Evolutionary conservation across 2,113 vertebrate genomes (phyloP), one percentile per base, ranked within the genome.

Genomic region (Cebidichthys violaceus): DNA sequence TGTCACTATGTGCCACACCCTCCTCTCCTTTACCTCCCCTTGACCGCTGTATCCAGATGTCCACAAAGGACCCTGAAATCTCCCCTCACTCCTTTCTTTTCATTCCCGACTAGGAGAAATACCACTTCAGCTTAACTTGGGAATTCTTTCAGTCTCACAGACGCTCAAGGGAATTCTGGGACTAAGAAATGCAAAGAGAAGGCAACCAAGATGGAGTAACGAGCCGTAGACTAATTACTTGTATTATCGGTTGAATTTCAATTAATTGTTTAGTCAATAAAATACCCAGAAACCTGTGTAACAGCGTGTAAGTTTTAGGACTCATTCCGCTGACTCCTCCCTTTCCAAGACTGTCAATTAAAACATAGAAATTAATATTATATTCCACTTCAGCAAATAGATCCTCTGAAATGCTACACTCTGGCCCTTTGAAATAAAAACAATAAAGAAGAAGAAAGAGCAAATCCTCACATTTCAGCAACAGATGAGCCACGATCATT

Each of bases 11-110:
- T 60, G 65, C 71, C 77, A 71, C 90, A 65, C 90, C 88, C 84
- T 54, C 39, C 68, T 24, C 35, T 68, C 37, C 43, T 72, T 29
- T 74, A 76, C 78, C 54, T 7, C 24, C 55, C 79, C 62, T 4
- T n/a, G 60, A 65, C 52, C 70, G 27, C 47, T 35, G 27, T 24
- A 70, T 84, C 87, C 90, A 92, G 91, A 94, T 91, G 93, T 92
- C 50, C 78, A 47, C 24, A 79, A 80, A 79, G 71, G 66, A 81
- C 39, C 59, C 73, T n/a, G 2, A 77, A 39, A 50, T 71, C 72
- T 68, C 70, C 61, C 17, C 14, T 67, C 37, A 13, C 29, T 43
- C n/a, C 20, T 18, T 73, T 35, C 37, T 37, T 62, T 43, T 57
- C 59, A 24, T 31, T 39, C 31, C 20, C n/a, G 57, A 0, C 15